Evolutionary conservation across 2,888 invertebrate genomes (phyloP).

Genomic region (Drosophila atripex): DNA sequence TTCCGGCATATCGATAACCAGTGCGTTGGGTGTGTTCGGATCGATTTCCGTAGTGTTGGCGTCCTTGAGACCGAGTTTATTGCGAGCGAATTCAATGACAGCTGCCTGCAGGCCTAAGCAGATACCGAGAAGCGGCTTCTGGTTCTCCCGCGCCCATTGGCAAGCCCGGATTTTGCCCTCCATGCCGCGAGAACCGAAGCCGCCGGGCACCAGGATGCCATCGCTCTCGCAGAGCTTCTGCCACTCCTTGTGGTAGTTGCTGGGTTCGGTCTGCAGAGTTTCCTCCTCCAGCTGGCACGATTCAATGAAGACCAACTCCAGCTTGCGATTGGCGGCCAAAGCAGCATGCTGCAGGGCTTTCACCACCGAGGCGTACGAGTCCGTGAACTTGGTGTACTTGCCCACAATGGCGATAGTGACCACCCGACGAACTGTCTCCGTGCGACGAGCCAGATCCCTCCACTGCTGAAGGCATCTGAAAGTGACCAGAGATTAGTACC

Average conservation of each 20-base stretch:
- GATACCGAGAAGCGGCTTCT: conserved; percentile 96
- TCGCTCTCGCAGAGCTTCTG: conserved; percentile 93
- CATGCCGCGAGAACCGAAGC: conserved; percentile 97
- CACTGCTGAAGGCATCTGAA: conserved; percentile 92
- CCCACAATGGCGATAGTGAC: conserved; percentile 97
- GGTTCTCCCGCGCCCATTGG: conserved; percentile 95
- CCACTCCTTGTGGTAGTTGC: conserved; percentile 96
- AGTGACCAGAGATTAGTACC: neutral
- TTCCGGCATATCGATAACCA: conserved; percentile 99
- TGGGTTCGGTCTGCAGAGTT: conserved; percentile 90
- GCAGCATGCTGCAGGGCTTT: conserved; percentile 98
- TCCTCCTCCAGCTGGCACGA: conserved; percentile 93
- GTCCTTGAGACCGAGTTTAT: conserved; percentile 89
- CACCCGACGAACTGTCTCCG: conserved; percentile 92
- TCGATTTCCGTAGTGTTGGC: conserved; percentile 95
- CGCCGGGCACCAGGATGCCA: conserved; percentile 98
- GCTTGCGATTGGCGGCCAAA: conserved; percentile 91
- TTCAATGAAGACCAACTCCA: conserved; percentile 95
- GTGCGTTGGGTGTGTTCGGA: conserved; percentile 88
- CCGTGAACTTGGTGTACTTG: conserved; percentile 97
- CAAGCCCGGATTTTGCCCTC: conserved; percentile 98
- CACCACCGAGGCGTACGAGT: conserved; percentile 97
- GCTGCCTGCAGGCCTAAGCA: conserved; percentile 99
- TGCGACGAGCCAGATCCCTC: conserved; percentile 93
- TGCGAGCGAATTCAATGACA: conserved; percentile 97